Evolutionary conservation across 2,888 invertebrate species (phyloP).

Genomic region (Sesia apiformis): DNA sequence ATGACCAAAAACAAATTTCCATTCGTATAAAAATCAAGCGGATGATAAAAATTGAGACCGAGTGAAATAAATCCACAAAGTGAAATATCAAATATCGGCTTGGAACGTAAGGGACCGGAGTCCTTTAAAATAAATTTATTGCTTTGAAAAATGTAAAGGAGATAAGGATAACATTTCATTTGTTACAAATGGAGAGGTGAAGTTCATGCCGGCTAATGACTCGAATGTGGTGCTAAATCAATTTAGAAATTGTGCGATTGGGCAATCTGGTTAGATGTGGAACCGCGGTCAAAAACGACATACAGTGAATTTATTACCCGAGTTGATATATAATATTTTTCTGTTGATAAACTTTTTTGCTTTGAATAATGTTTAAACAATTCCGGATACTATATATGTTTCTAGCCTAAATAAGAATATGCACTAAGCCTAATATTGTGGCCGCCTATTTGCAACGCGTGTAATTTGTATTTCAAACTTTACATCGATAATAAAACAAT

Average conservation of each 20-base stretch:
- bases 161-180: constrained; percentile 5
- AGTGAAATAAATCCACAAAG: constrained; percentile 49
- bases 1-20: constrained; percentile 7
- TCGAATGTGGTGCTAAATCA: constrained; percentile 40
- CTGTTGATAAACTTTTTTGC: no score
- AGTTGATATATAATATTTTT: constrained; percentile 46
- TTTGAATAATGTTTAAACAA: no score
- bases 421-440: no score
- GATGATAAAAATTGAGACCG: constrained; percentile 44
- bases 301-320: constrained; percentile 25
- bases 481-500: no score
- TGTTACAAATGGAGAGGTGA: constrained; percentile 4
- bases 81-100: constrained; percentile 44
- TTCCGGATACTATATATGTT: no score
- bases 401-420: no score
- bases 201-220: constrained; percentile 19
- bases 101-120: constrained; percentile 21
- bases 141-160: constrained; percentile 24
- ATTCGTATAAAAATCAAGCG: constrained; percentile 6
- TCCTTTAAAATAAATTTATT: constrained; percentile 33
- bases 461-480: no score
- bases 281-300: constrained; percentile 51
- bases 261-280: constrained; percentile 58
- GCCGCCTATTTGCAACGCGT: no score
- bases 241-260: constrained; percentile 50